A percentile compares a stretch with the other conserved stretches of the same genome.
Conservation (phyloP, 1,140 invertebrate genomes). For the Holotrichia oblita region DNA sequence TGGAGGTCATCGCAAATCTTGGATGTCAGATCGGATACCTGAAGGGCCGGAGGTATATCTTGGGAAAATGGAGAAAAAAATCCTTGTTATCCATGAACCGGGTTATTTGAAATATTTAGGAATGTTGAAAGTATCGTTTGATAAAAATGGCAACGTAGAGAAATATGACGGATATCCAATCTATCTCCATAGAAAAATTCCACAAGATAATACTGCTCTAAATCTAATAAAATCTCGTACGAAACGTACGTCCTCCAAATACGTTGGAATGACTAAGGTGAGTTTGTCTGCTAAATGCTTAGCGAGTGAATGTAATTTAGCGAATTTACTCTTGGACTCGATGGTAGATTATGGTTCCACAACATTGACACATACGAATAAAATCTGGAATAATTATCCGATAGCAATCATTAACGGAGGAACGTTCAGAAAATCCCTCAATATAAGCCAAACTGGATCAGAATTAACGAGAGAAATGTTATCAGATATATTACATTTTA, state of each 20-base stretch:
- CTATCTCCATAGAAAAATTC: conserved; percentile 73
- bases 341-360: neutral
- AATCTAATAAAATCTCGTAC: neutral
- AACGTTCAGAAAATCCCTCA: neutral
- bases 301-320: neutral
- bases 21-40: conserved; percentile 76
- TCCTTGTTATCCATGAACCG: conserved; percentile 90
- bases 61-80: conserved; percentile 75
- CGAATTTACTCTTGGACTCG: neutral
- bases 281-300: neutral
- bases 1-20: conserved; percentile 86
- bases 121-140: conserved; percentile 76
- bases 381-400: neutral
- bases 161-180: conserved; percentile 82
- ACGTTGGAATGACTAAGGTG: conserved; percentile 68
- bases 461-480: neutral
- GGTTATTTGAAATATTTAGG: conserved; percentile 93
- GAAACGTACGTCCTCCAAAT: neutral
- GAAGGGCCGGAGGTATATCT: conserved; percentile 78
- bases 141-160: conserved; percentile 77
- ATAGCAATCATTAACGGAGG: neutral
- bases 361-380: neutral
- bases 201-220: conserved; percentile 70
- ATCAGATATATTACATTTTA: neutral
- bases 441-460: neutral